A percentile compares a stretch with the other conserved stretches of the same genome.
These are phyloP conservation scores for Rhagoletis pomonella DNA, from an alignment of 1,140 invertebrate genomes.

Conservation along the genomic window DNA sequence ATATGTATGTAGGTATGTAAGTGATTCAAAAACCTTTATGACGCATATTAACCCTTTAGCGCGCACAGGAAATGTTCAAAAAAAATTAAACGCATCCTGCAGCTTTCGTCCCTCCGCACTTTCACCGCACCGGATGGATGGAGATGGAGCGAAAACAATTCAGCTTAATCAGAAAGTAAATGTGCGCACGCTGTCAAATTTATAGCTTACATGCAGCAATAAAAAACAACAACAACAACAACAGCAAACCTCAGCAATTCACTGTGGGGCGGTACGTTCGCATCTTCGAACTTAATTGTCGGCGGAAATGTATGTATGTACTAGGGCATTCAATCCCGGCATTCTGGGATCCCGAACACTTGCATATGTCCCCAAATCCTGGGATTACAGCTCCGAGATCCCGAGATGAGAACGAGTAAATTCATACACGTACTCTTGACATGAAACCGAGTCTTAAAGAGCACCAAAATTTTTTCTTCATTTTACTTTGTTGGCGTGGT, in stretches of 20 bases:
- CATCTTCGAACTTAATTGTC: too few species aligned
- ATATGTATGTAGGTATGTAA: neutral
- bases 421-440: too few species aligned
- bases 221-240: neutral
- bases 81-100: neutral
- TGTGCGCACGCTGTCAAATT: slow-evolving; percentile 46
- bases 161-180: slow-evolving; percentile 23
- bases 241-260: neutral
- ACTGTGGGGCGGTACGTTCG: too few species aligned
- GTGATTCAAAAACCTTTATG: neutral
- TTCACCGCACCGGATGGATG: neutral
- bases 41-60: neutral
- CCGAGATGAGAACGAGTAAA: too few species aligned
- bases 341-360: too few species aligned
- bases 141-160: neutral
- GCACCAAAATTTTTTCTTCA: too few species aligned
- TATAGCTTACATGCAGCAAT: slow-evolving; percentile 14
- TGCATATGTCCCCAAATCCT: too few species aligned
- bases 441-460: too few species aligned
- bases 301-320: too few species aligned
- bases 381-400: too few species aligned
- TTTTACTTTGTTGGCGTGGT: too few species aligned
- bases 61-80: neutral
- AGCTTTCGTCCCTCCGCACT: neutral
- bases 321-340: too few species aligned